These are phyloP conservation scores for Streptopelia turtur DNA, from an alignment of 2,797 vertebrate genomes.

Conservation along the genomic window DNA sequence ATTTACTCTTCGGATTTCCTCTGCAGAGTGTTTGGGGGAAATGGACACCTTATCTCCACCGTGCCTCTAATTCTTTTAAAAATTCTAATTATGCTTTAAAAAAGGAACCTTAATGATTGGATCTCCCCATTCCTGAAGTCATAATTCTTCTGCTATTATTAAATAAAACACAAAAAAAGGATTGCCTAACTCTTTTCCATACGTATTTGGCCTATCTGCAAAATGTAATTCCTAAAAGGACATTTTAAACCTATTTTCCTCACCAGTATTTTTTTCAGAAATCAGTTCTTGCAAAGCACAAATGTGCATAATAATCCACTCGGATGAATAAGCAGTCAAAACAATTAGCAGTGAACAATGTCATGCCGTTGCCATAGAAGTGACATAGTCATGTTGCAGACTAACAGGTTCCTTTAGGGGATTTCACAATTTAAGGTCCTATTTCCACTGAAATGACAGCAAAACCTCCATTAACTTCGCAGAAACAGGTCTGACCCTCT, in stretches of 20 bases:
- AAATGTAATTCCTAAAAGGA: background rate
- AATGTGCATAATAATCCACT: background rate
- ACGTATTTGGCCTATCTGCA: background rate
- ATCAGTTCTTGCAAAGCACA: background rate
- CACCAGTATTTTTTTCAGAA: background rate
- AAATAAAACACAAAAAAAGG: background rate
- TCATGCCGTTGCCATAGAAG: background rate
- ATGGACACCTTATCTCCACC: background rate
- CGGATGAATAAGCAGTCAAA: background rate
- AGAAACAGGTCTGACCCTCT: background rate
- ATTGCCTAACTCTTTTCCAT: background rate
- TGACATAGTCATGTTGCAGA: background rate
- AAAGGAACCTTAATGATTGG: background rate
- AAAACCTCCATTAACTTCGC: background rate
- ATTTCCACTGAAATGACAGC: background rate
- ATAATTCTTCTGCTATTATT: background rate
- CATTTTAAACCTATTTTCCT: background rate
- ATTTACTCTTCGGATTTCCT: background rate
- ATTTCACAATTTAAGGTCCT: background rate
- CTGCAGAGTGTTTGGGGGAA: background rate
- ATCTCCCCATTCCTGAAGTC: background rate
- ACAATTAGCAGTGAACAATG: constrained; percentile 2
- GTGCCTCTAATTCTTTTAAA: background rate
- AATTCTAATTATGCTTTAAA: background rate
- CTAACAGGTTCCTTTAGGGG: background rate